These are phyloP conservation scores for Typhlichthys subterraneus DNA, from an alignment of 2,797 vertebrate genomes.

Conservation along the genomic window DNA sequence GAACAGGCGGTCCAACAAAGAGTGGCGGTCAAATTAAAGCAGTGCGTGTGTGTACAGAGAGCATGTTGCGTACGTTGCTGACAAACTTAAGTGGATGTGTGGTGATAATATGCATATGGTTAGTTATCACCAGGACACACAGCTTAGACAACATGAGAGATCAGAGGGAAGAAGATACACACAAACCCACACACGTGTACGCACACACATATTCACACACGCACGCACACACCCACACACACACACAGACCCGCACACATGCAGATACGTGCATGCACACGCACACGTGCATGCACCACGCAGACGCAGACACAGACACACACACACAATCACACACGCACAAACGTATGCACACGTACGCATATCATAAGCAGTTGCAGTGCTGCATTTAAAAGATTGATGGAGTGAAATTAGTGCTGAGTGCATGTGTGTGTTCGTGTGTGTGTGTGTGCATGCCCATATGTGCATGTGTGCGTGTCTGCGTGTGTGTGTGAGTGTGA, in stretches of 20 bases:
- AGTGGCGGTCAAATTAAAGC: slow-evolving; percentile 61
- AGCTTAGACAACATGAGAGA: slow-evolving; percentile 37
- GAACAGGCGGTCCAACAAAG: slow-evolving; percentile 71
- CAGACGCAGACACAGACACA: slow-evolving; percentile 8
- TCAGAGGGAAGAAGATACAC: slow-evolving; percentile 21
- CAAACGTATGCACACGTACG: slow-evolving; percentile 20
- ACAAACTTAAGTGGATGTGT: slow-evolving; percentile 76
- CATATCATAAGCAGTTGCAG: slow-evolving; percentile 7
- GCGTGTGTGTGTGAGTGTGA: background rate
- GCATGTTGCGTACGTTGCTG: slow-evolving; percentile 65
- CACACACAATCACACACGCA: slow-evolving; percentile 8
- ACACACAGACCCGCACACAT: slow-evolving; percentile 3
- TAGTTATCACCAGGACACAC: slow-evolving; percentile 50
- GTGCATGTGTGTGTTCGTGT: background rate
- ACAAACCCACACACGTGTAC: slow-evolving; percentile 5
- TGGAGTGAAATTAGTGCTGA: too few species aligned
- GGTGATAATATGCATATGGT: slow-evolving; percentile 68
- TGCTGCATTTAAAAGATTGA: too few species aligned
- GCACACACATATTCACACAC: slow-evolving; percentile 3
- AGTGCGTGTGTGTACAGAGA: slow-evolving; percentile 49
- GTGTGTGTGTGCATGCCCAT: background rate
- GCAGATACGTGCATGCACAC: background rate
- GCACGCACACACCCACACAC: slow-evolving; percentile 5
- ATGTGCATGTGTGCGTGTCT: background rate
- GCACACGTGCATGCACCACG: background rate